A percentile compares a stretch with the other conserved stretches of the same genome.
These are phyloP conservation scores for Callyntrura sp. DNA, from an alignment of 2,888 invertebrate genomes.

Conservation along the genomic window DNA sequence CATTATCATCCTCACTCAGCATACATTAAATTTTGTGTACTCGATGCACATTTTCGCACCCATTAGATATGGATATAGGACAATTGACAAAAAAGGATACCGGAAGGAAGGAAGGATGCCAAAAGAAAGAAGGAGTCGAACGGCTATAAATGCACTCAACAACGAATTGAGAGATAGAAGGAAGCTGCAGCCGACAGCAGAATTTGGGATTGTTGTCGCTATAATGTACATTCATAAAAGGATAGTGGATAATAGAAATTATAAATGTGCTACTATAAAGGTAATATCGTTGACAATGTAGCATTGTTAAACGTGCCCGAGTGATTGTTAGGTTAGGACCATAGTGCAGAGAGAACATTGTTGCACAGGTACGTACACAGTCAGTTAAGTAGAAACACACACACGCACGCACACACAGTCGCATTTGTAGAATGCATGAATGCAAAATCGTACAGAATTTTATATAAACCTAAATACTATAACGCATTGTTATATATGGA, in stretches of 20 bases:
- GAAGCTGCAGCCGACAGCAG: constrained; percentile 56
- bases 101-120: constrained; percentile 76
- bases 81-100: constrained; percentile 75
- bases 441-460: neutral
- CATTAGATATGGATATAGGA: constrained; percentile 68
- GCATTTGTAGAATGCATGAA: neutral
- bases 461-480: neutral
- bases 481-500: neutral
- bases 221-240: constrained; percentile 6
- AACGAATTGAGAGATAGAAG: constrained; percentile 54
- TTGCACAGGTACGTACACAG: neutral
- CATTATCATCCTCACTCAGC: constrained; percentile 7
- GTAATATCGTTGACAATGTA: constrained; percentile 33
- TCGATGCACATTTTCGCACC: constrained; percentile 12
- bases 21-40: constrained; percentile 17
- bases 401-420: neutral
- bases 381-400: no score
- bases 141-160: constrained; percentile 30
- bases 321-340: neutral
- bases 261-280: constrained; percentile 27
- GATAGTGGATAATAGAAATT: constrained; percentile 42
- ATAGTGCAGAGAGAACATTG: neutral
- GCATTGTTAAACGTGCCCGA: constrained; percentile 42
- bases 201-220: constrained; percentile 35
- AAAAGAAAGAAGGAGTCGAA: constrained; percentile 65